Evolutionary conservation across 2,888 invertebrate species (phyloP).

Genomic region (Plemyria rubiginata): DNA sequence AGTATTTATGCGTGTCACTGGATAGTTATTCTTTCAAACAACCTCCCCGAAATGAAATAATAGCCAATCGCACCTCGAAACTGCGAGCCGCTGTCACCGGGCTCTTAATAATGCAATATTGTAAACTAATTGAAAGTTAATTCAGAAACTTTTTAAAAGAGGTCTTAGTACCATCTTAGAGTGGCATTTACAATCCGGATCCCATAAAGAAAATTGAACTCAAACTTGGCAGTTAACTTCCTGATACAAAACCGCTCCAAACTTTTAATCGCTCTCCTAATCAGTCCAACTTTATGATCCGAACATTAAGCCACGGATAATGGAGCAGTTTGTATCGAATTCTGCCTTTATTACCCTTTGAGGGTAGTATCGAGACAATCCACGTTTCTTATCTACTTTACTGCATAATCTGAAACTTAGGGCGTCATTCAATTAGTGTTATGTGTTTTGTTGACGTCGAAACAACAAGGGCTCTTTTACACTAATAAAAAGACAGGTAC

Average conservation of each 20-base stretch:
- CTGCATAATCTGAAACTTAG: conserved; percentile 48
- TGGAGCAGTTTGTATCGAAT: conserved; percentile 10
- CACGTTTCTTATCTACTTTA: conserved; percentile 53
- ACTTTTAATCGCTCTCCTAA: conserved; percentile 34
- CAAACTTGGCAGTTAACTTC: conserved; percentile 2
- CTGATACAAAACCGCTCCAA: conserved; percentile 28
- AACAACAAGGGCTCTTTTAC: conserved; percentile 4
- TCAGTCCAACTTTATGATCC: conserved; percentile 47
- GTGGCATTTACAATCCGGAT: neutral
- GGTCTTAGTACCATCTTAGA: too few species aligned
- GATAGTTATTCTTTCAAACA: too few species aligned
- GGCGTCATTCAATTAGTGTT: conserved; percentile 47
- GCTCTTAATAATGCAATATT: too few species aligned
- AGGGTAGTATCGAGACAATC: conserved; percentile 47
- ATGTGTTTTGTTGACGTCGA: conserved; percentile 21
- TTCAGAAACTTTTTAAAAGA: neutral
- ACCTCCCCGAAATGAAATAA: too few species aligned
- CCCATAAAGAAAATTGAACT: neutral
- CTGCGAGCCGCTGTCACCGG: too few species aligned
- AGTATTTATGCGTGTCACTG: too few species aligned
- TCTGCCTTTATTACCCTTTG: conserved; percentile 31
- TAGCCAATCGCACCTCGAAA: too few species aligned
- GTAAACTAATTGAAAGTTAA: neutral
- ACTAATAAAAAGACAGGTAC: neutral
- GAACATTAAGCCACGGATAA: conserved; percentile 43